Evolutionary conservation across 2,797 vertebrate genomes (phyloP).

Genomic region (Telmatherina bonti): DNA sequence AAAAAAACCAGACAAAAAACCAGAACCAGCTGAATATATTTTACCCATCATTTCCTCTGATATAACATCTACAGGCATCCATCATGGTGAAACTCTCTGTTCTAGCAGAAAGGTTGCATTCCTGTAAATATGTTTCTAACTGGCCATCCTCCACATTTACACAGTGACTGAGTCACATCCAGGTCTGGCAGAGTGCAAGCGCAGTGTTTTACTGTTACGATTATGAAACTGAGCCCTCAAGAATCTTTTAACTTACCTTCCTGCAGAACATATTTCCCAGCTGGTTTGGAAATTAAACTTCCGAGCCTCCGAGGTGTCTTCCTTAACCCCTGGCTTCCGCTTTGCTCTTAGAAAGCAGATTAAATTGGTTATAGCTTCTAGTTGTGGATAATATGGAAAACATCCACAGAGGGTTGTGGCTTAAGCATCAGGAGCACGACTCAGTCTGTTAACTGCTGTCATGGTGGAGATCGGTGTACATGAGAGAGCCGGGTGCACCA

Average conservation of each 20-base stretch:
- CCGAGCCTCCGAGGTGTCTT: neutral
- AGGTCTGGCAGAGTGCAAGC: constrained; percentile 10
- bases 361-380: neutral
- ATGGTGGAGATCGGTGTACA: neutral
- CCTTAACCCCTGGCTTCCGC: neutral
- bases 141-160: constrained; percentile 10
- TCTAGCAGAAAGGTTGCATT: neutral
- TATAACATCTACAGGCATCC: neutral
- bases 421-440: neutral
- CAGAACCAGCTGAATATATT: constrained; percentile 4
- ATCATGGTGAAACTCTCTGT: neutral
- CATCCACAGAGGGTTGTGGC: no score
- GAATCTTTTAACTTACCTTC: neutral
- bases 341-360: neutral
- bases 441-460: neutral
- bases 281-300: constrained; percentile 7
- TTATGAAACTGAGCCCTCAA: neutral
- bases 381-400: no score
- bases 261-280: neutral
- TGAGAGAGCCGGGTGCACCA: neutral
- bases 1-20: constrained; percentile 36
- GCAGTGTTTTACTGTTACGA: constrained; percentile 8
- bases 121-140: constrained; percentile 9
- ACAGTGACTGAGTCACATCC: neutral
- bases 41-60: constrained; percentile 1